Conservation (phyloP, 2,113 vertebrate species). For the Oreochromis aureus region DNA sequence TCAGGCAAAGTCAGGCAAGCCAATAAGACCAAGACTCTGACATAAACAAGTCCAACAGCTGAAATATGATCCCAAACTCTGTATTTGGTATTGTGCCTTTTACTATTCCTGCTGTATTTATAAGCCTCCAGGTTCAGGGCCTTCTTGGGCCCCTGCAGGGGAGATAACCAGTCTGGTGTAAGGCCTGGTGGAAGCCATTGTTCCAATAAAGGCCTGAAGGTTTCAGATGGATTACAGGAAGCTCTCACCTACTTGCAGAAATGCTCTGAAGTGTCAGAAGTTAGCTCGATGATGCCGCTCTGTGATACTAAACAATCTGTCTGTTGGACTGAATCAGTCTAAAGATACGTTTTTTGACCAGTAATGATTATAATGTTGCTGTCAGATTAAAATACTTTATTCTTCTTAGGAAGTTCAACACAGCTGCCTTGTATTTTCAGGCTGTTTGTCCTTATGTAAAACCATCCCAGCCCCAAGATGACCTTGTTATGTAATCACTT, state of each 20-base stretch:
- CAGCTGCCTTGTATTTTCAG: rapidly evolving
- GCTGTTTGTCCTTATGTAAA: neutral
- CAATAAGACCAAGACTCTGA: neutral
- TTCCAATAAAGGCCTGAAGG: neutral
- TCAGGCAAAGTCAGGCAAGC: neutral
- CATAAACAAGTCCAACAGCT: neutral
- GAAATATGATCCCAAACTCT: neutral
- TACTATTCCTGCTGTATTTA: neutral
- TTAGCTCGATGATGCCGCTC: neutral
- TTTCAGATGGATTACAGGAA: neutral
- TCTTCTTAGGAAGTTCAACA: neutral
- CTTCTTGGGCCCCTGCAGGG: neutral
- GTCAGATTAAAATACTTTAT: neutral
- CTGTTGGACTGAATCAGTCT: neutral
- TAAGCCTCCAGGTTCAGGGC: slow-evolving; percentile 12
- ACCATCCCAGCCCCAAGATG: neutral
- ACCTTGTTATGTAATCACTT: neutral
- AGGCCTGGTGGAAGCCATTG: slow-evolving; percentile 8
- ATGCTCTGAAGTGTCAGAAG: neutral
- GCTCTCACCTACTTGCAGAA: neutral
- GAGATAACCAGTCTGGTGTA: neutral
- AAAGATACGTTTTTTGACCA: neutral
- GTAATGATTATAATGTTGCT: neutral
- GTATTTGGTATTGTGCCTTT: slow-evolving; percentile 5
- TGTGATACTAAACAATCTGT: neutral